These are phyloP conservation scores for Pygoscelis adeliae DNA, from an alignment of 2,113 vertebrate species.

Conservation along the genomic window DNA sequence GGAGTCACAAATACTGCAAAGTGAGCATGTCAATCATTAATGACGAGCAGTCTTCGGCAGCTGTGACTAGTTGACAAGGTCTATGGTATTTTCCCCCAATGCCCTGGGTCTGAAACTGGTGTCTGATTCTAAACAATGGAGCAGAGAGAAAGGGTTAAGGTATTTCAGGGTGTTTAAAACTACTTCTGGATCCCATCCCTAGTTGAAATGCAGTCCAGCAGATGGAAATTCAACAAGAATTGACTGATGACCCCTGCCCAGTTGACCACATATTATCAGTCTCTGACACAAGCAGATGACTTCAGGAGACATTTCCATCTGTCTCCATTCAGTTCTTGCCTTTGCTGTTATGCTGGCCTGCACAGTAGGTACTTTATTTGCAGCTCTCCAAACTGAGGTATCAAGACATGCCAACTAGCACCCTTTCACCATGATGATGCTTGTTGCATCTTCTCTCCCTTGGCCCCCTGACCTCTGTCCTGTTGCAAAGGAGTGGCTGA, in stretches of 20 bases:
- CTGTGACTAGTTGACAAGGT: background rate
- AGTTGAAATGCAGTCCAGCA: background rate
- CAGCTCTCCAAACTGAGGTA: background rate
- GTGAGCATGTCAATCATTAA: background rate
- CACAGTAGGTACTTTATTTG: background rate
- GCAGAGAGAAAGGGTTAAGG: background rate
- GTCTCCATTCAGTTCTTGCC: background rate
- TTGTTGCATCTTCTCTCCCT: background rate
- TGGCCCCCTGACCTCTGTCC: background rate
- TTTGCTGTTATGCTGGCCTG: background rate
- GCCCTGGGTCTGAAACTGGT: background rate
- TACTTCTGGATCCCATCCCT: background rate
- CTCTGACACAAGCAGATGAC: background rate
- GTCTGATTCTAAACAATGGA: background rate
- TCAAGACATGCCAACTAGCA: rapidly evolving
- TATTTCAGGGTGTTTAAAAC: background rate
- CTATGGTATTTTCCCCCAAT: background rate
- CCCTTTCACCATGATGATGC: background rate
- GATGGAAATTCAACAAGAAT: background rate
- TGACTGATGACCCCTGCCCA: background rate
- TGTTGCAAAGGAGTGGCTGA: background rate
- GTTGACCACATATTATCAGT: background rate
- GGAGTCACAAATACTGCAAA: background rate
- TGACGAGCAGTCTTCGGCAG: background rate
- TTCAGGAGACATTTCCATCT: background rate